Conservation (phyloP, 53 echinoderm and acorn worm genomes). For the Mesocentrotus franciscanus region DNA sequence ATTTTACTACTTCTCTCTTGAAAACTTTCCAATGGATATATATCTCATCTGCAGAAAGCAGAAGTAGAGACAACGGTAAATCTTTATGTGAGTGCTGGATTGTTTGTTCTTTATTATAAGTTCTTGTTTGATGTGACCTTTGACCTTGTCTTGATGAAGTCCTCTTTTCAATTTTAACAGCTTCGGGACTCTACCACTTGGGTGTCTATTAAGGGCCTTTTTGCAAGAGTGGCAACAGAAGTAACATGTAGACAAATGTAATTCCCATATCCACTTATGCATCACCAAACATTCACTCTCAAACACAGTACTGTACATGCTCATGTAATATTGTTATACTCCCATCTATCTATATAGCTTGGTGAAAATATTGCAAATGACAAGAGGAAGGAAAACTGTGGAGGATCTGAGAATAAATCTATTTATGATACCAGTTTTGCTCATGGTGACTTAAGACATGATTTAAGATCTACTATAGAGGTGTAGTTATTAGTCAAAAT, state of each 20-base stretch:
- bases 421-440: not conserved
- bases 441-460: not conserved
- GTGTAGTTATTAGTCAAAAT: not conserved
- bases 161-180: slow-evolving; percentile 17
- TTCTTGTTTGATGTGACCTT: slow-evolving; percentile 27
- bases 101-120: not conserved
- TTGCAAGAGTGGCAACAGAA: slow-evolving; percentile 4
- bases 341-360: not conserved
- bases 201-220: slow-evolving; percentile 27
- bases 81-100: not conserved
- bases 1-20: not conserved
- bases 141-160: not conserved
- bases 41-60: slow-evolving; percentile 26
- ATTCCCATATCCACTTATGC: not conserved
- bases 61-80: slow-evolving; percentile 29
- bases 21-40: slow-evolving; percentile 22
- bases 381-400: too few relatives aligned
- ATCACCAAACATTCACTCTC: not conserved
- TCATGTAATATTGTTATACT: not conserved
- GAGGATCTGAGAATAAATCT: too few relatives aligned
- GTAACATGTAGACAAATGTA: not conserved
- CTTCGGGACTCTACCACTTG: slow-evolving; percentile 42
- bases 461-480: not conserved
- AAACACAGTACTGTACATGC: not conserved
- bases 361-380: not conserved